A percentile compares a stretch with the other conserved stretches of the same genome.
phyloP scores from a whole-genome alignment of 2,888 invertebrate species.

The Rotaria magnacalcarata region DNA sequence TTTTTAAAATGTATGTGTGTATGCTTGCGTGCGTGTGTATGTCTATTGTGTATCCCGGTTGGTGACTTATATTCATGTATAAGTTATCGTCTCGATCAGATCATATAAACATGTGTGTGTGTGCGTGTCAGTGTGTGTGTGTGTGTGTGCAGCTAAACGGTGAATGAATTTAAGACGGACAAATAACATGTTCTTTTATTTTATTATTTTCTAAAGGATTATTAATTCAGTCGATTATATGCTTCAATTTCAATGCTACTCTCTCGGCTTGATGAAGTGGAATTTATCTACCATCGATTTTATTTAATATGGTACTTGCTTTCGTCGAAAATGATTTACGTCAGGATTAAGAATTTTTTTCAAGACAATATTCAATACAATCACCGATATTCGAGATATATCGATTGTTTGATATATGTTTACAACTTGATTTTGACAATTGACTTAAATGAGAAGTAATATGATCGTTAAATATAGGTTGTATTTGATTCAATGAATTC shows the following conservation, averaged over 20 bases:
- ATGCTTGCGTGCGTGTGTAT: background rate
- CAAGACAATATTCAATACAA: background rate
- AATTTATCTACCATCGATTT: background rate
- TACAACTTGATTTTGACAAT: background rate
- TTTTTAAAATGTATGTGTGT: background rate
- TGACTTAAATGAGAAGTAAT: too few species aligned
- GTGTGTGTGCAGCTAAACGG: conserved; percentile 1
- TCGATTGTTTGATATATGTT: background rate
- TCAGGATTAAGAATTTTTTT: background rate
- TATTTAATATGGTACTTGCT: background rate
- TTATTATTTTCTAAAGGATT: background rate
- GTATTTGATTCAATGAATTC: too few species aligned
- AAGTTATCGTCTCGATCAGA: background rate
- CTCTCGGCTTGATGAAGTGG: background rate
- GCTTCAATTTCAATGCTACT: background rate
- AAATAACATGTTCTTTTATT: background rate
- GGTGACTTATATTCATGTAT: background rate
- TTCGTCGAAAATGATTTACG: background rate
- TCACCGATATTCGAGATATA: background rate
- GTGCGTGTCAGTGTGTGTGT: background rate
- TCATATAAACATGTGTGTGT: background rate
- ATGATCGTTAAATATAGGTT: too few species aligned
- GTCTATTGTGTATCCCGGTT: conserved; percentile 16
- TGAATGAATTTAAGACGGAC: background rate
- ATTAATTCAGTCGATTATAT: background rate